Base-by-base conservation (phyloP, 2,888 invertebrate genomes). In the Erynnis tages region DNA sequence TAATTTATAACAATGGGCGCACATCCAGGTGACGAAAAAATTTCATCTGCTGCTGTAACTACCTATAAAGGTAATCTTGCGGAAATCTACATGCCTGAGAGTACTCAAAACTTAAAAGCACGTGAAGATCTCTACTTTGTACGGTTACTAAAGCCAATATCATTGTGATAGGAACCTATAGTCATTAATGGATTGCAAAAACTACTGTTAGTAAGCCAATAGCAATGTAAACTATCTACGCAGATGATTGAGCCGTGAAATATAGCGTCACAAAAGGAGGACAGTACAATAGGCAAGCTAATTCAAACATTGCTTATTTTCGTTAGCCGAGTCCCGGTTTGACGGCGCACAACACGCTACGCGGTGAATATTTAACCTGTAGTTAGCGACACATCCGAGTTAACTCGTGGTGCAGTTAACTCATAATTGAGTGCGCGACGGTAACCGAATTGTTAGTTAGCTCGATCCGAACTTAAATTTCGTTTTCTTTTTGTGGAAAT, bases 311-410 rank as follows among this genome's bases (percentile, higher is more conserved):
- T 61, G 62, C 60, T 57, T 60, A 62, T 58, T 60, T 61, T 57
- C 53, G 54, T 49, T 47, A 29, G 49, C 49, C 29, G 35, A 46
- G 55, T 46, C 29, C 53, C 43, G 50, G 50, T 61, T 54, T 58
- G 59, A 61, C 60, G 50, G 60, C 62, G 57, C 59, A 71, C 66
- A 69, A 68, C 62, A 55, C 64, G 56, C 53, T 56, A 49, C 59
- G 52, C 49, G 55, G 57, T 79, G 68, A 81, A 79, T 79, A 81
- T 79, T 82, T 70, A 79, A 72, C 66, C 59, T 60, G 67, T 71
- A 72, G 81, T 80, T 80, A 81, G 76, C 67, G 73, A 67, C 67
- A 67, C 65, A 63, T 64, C 66, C 65, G 69, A 65, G 69, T 72
- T 71, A 68, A 65, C 69, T 65, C 56, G 62, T 65, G 66, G 65